These are phyloP conservation scores for Agriopis leucophaearia DNA, from an alignment of 2,888 invertebrate species.

Conservation along the genomic window DNA sequence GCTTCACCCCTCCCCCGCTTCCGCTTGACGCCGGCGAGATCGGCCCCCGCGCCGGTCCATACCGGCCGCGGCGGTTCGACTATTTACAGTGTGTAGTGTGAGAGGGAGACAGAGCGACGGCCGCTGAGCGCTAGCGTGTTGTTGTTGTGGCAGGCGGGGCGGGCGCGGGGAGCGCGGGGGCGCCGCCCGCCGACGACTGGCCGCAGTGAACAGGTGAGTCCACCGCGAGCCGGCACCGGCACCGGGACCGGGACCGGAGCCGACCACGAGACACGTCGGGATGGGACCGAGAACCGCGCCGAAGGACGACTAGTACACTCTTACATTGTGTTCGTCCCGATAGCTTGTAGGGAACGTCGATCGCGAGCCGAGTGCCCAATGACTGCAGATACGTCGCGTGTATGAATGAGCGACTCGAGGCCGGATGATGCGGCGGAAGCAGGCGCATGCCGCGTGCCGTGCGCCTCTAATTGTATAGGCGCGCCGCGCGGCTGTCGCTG, in stretches of 20 bases:
- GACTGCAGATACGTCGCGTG: background rate
- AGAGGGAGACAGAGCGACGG: constrained; percentile 3
- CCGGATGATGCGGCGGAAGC: background rate
- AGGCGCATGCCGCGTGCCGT: background rate
- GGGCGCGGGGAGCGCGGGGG: constrained; percentile 26
- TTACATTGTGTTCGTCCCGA: background rate
- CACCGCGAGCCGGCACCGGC: constrained; percentile 11
- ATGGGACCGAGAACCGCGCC: background rate
- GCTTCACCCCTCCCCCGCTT: constrained; percentile 16
- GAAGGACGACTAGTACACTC: background rate
- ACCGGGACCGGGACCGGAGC: background rate
- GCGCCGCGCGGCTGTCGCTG: no score
- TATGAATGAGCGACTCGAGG: background rate
- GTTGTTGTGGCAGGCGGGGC: constrained; percentile 45
- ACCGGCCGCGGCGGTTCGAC: constrained; percentile 39
- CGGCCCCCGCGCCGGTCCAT: constrained; percentile 43
- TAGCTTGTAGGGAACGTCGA: background rate
- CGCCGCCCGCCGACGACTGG: constrained; percentile 20
- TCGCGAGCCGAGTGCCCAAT: background rate
- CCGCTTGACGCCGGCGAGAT: constrained; percentile 33
- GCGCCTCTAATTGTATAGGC: no score
- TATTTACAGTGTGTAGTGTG: constrained; percentile 6
- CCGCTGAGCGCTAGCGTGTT: constrained; percentile 28
- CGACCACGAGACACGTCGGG: background rate
- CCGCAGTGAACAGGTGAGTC: constrained; percentile 27